These are phyloP conservation scores for Daptonema setosum DNA, from an alignment of 2,888 invertebrate species.

Conservation along the genomic window DNA sequence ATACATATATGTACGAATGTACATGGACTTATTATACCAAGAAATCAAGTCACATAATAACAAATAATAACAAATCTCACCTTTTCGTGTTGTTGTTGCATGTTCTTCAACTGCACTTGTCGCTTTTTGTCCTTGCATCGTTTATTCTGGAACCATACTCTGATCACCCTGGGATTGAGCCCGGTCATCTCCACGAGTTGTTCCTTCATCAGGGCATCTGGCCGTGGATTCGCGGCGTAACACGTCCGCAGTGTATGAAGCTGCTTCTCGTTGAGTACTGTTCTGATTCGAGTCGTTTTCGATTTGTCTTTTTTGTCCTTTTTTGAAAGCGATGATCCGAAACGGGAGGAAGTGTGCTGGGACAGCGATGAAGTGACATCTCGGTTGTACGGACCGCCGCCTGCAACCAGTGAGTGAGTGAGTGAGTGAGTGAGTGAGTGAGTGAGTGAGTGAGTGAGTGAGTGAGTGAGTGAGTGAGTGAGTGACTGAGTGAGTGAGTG, in stretches of 20 bases:
- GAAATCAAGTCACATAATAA: no score
- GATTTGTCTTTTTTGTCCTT: constrained; percentile 33
- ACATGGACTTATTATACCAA: no score
- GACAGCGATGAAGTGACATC: no score
- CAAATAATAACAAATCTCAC: constrained; percentile 37
- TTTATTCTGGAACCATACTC: constrained; percentile 94
- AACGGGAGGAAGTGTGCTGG: no score
- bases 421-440: no score
- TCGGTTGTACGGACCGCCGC: no score
- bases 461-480: no score
- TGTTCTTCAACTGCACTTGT: constrained; percentile 82
- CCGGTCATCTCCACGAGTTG: constrained; percentile 97
- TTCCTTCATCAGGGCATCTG: constrained; percentile 97
- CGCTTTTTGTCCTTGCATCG: constrained; percentile 92
- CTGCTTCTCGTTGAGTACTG: constrained; percentile 94
- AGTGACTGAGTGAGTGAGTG: no score
- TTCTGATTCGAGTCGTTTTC: constrained; percentile 91
- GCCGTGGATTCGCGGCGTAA: constrained; percentile 88
- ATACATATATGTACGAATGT: no score
- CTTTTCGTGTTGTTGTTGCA: constrained; percentile 83
- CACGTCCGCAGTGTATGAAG: constrained; percentile 87
- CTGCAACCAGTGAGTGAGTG: no score
- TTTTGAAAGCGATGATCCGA: no score
- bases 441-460: no score
- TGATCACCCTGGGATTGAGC: constrained; percentile 81